These are phyloP conservation scores for Martes martes DNA, from an alignment of 2,113 vertebrate species.

Conservation along the genomic window DNA sequence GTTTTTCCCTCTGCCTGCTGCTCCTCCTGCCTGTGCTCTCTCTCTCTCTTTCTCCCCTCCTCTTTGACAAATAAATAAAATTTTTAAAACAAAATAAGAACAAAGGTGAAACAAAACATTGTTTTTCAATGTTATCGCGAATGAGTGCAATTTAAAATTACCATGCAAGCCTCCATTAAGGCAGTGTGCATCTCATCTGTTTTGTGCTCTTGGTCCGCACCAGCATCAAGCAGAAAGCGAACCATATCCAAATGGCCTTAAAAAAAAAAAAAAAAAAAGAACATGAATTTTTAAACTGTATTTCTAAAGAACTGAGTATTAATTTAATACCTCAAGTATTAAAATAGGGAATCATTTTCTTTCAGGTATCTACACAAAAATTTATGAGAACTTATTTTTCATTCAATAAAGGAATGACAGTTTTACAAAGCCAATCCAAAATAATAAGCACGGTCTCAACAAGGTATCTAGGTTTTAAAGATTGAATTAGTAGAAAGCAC, in stretches of 20 bases:
- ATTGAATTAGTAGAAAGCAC: constrained; percentile 39
- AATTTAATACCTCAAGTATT: constrained; percentile 32
- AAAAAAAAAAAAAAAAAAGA: constrained; percentile 65
- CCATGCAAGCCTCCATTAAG: constrained; percentile 99
- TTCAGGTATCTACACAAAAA: constrained; percentile 43
- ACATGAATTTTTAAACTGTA: constrained; percentile 16
- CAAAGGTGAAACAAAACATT: neutral
- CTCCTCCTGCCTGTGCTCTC: neutral
- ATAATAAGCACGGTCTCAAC: constrained; percentile 26
- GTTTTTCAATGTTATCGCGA: neutral
- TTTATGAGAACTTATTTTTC: constrained; percentile 44
- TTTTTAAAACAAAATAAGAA: neutral
- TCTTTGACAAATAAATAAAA: neutral
- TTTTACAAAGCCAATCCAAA: constrained; percentile 52
- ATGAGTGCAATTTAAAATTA: constrained; percentile 78
- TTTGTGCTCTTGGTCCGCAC: constrained; percentile 99
- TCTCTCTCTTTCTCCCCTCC: neutral
- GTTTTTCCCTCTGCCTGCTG: neutral
- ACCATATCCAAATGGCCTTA: constrained; percentile 99
- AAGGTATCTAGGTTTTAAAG: constrained; percentile 53
- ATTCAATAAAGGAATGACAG: constrained; percentile 42
- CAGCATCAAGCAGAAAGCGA: constrained; percentile 97
- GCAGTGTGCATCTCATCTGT: constrained; percentile 99
- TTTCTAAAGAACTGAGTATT: neutral
- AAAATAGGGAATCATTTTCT: constrained; percentile 34